These are phyloP conservation scores for Bungarus multicinctus DNA, from an alignment of 2,113 vertebrate species.

Conservation along the genomic window DNA sequence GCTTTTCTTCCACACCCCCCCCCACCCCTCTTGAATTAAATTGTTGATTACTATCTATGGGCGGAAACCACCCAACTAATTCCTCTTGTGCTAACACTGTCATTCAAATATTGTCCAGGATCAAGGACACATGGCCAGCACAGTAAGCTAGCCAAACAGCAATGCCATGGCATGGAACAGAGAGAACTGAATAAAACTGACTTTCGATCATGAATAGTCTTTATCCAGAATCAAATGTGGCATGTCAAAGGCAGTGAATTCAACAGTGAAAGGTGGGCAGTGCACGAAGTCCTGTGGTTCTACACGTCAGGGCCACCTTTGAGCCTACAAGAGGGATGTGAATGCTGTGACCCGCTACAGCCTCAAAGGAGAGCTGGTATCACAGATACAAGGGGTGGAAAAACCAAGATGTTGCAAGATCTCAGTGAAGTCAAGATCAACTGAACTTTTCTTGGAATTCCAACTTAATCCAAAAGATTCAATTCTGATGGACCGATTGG, in stretches of 20 bases:
- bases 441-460: neutral
- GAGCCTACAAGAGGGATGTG: neutral
- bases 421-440: neutral
- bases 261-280: neutral
- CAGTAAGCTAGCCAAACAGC: neutral
- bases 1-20: neutral
- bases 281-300: fast-evolving
- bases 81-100: neutral
- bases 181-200: neutral
- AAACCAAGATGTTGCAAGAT: neutral
- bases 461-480: neutral
- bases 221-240: neutral
- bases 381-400: neutral
- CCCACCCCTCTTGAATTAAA: neutral
- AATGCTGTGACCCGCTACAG: neutral
- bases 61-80: neutral
- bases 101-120: neutral
- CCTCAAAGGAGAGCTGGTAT: neutral
- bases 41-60: neutral
- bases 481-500: neutral
- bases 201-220: neutral
- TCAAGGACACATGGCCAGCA: neutral
- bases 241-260: neutral
- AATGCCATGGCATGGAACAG: neutral
- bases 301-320: neutral